Evolutionary conservation across 2,888 invertebrate genomes (phyloP).

Genomic region (Cerastis rubricosa): DNA sequence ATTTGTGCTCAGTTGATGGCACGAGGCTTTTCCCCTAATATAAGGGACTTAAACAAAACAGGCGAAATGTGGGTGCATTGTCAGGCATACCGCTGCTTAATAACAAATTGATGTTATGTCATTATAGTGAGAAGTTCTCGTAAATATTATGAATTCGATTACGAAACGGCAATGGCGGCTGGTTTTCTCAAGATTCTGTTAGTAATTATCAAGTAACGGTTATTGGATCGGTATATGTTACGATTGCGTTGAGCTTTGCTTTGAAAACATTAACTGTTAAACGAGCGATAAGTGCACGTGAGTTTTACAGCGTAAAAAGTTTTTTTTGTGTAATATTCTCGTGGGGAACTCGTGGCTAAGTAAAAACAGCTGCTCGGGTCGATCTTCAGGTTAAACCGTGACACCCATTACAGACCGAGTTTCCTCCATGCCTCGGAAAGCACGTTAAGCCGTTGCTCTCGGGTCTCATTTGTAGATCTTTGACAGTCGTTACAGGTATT

Average conservation of each 20-base stretch:
- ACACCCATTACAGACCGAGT: no score
- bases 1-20: neutral
- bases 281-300: constrained; percentile 18
- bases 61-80: neutral
- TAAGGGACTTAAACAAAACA: neutral
- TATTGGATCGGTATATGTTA: constrained; percentile 55
- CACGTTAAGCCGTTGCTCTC: no score
- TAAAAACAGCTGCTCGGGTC: no score
- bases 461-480: no score
- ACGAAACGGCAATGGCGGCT: constrained; percentile 12
- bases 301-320: neutral
- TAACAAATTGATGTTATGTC: neutral
- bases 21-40: neutral
- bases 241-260: constrained; percentile 49
- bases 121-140: neutral
- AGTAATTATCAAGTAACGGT: constrained; percentile 45
- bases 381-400: no score
- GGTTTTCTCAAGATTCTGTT: constrained; percentile 41
- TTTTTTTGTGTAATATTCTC: neutral
- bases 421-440: no score
- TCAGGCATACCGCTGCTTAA: neutral
- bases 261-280: constrained; percentile 59
- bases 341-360: no score
- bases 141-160: constrained; percentile 35
- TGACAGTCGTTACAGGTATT: no score